Evolutionary conservation across 2,113 vertebrate genomes (phyloP).

Genomic region (Brachyhypopomus gauderio): DNA sequence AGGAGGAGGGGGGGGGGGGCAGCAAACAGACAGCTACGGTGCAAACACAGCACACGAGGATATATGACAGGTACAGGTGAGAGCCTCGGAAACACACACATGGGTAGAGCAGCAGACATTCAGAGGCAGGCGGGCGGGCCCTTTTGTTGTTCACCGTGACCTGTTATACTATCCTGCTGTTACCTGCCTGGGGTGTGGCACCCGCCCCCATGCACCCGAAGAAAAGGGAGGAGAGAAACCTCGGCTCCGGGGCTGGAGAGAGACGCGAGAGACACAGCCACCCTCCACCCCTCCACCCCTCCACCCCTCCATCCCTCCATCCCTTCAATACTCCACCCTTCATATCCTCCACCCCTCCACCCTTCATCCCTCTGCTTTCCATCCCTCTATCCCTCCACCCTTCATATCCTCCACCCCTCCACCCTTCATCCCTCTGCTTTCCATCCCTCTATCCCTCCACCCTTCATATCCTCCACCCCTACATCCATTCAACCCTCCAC

Average conservation of each 20-base stretch:
- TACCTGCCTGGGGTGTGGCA: slow-evolving; percentile 74
- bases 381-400: no score
- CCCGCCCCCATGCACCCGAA: slow-evolving; percentile 68
- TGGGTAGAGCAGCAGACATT: slow-evolving; percentile 59
- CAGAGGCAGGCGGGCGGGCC: slow-evolving; percentile 74
- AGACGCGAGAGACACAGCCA: slow-evolving; percentile 76
- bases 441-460: slow-evolving; percentile 55
- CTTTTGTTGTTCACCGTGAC: slow-evolving; percentile 77
- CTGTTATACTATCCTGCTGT: slow-evolving; percentile 84
- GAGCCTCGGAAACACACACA: slow-evolving; percentile 65
- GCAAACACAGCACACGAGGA: slow-evolving; percentile 72
- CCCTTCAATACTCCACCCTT: background rate
- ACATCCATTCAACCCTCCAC: no score
- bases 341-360: no score
- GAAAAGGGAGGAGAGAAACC: slow-evolving; percentile 62
- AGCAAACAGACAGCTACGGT: slow-evolving; percentile 75
- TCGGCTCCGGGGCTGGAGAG: slow-evolving; percentile 79
- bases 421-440: no score
- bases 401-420: no score
- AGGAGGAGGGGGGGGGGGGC: slow-evolving; percentile 39
- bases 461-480: background rate
- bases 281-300: slow-evolving; percentile 40
- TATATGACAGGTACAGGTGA: slow-evolving; percentile 85
- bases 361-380: no score
- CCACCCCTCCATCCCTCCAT: background rate